phyloP scores from a whole-genome alignment of 2,888 invertebrate genomes.

The Spisula subtruncata region DNA sequence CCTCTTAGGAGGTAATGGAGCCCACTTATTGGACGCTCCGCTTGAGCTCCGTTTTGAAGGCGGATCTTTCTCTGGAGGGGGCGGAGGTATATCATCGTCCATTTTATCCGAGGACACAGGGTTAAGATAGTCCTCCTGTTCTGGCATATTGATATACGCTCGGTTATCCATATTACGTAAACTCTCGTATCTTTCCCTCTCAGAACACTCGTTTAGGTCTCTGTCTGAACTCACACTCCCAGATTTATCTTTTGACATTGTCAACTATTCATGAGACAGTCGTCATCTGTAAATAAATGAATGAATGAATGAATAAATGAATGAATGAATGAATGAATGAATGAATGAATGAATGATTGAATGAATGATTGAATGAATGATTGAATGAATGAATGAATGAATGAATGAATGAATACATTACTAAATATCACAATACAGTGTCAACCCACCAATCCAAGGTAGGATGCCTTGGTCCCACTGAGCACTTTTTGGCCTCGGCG shows the following conservation, averaged over 20 bases:
- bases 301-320: not conserved
- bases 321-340: too few species aligned
- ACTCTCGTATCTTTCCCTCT: slow-evolving; percentile 6
- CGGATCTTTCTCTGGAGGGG: not conserved
- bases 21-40: slow-evolving; percentile 1
- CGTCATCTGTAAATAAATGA: slow-evolving; percentile 1
- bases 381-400: too few species aligned
- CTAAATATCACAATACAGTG: too few species aligned
- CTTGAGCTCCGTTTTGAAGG: not conserved
- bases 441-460: too few species aligned
- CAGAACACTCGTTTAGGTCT: not conserved
- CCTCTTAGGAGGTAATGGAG: slow-evolving; percentile 40
- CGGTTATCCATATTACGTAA: slow-evolving; percentile 42
- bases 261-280: not conserved
- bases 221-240: slow-evolving; percentile 3
- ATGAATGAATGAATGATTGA: too few species aligned
- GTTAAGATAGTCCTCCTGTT: slow-evolving; percentile 54
- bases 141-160: slow-evolving; percentile 56
- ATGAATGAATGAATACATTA: too few species aligned
- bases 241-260: slow-evolving; percentile 36
- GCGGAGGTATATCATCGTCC: not conserved
- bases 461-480: too few species aligned
- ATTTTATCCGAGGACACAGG: slow-evolving; percentile 32
- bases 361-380: too few species aligned
- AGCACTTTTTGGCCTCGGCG: too few species aligned